These are phyloP conservation scores for Lynx canadensis DNA, from an alignment of 2,113 vertebrate genomes.

Conservation along the genomic window DNA sequence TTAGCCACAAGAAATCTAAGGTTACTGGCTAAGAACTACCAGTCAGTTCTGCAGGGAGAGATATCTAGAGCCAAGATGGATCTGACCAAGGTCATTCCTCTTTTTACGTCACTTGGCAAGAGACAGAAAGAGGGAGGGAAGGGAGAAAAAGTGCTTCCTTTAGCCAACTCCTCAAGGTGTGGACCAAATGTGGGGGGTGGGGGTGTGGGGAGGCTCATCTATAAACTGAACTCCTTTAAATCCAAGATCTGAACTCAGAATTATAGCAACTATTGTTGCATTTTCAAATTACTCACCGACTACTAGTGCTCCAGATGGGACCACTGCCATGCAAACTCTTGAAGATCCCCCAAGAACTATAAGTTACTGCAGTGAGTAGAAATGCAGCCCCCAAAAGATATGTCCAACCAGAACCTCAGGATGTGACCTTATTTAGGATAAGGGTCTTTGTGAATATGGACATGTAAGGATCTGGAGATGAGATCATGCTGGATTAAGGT, in stretches of 20 bases:
- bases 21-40: neutral
- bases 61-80: neutral
- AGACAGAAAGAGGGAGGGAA: neutral
- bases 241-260: neutral
- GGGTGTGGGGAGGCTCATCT: too few species aligned
- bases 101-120: neutral
- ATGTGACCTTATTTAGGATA: neutral
- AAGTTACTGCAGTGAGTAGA: neutral
- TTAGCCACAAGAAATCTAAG: neutral
- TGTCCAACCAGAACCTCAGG: neutral
- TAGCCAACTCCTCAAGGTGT: neutral
- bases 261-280: neutral
- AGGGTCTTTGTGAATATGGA: neutral
- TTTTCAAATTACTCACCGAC: slow-evolving; percentile 1
- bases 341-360: neutral
- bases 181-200: neutral
- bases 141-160: neutral
- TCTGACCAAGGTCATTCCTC: neutral
- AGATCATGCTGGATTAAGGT: neutral
- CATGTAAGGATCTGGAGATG: neutral
- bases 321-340: neutral
- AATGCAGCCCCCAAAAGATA: neutral
- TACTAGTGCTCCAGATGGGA: neutral
- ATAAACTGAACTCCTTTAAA: neutral
- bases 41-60: neutral